Evolutionary conservation across 1,140 invertebrate species (phyloP).

Genomic region (Drosophila ananassae): DNA sequence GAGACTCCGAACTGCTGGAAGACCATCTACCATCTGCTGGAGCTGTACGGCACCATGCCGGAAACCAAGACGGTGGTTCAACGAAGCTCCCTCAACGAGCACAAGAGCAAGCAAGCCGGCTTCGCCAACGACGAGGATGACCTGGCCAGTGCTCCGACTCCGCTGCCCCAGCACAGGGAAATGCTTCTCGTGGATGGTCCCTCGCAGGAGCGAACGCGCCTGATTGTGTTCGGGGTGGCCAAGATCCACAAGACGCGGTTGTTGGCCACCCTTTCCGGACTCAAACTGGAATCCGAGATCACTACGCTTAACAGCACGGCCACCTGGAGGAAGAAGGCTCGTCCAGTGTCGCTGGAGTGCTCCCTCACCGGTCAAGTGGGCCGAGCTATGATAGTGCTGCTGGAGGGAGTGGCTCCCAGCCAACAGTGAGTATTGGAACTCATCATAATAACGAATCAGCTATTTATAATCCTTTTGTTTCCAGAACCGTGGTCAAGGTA

Average conservation of each 20-base stretch:
- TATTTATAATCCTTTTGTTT: conserved; percentile 1
- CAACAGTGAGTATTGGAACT: conserved; percentile 88
- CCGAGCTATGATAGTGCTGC: conserved; percentile 94
- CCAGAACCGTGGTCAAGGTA: conserved; percentile 95
- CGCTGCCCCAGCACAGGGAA: conserved; percentile 83
- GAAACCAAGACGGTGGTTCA: conserved; percentile 94
- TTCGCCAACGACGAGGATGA: conserved; percentile 85
- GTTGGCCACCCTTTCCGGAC: conserved; percentile 94
- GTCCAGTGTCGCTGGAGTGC: conserved; percentile 89
- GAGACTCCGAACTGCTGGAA: conserved; percentile 95
- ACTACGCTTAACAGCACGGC: conserved; percentile 81
- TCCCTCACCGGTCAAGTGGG: conserved; percentile 96
- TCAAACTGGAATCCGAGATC: conserved; percentile 87
- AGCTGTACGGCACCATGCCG: conserved; percentile 96
- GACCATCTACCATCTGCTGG: conserved; percentile 95
- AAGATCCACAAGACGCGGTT: conserved; percentile 94
- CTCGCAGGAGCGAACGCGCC: conserved; percentile 72
- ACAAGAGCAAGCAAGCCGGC: conserved; percentile 50
- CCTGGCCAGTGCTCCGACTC: conserved; percentile 85
- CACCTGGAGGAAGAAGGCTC: conserved; percentile 82
- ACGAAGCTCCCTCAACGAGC: conserved; percentile 67
- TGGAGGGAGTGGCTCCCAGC: conserved; percentile 94
- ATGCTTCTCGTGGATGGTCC: conserved; percentile 60
- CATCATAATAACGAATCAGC: not conserved
- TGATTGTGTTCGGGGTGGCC: conserved; percentile 91